These are phyloP conservation scores for Alouatta palliata DNA, from an alignment of 2,113 vertebrate species.

Conservation along the genomic window DNA sequence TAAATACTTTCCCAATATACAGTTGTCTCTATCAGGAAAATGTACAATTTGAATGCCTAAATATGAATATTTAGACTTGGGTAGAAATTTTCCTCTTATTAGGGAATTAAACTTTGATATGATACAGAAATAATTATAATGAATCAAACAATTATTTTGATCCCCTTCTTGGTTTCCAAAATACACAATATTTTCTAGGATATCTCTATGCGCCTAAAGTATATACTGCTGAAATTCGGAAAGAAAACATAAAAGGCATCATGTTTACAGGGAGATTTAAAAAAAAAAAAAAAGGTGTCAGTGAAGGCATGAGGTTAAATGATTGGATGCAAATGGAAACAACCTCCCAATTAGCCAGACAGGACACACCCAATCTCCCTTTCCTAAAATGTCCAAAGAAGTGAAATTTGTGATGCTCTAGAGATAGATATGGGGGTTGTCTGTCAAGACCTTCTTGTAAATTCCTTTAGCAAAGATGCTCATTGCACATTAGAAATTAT, in stretches of 20 bases:
- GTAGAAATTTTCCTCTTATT: background rate
- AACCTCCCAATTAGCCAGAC: background rate
- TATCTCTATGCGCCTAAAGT: background rate
- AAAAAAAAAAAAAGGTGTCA: background rate
- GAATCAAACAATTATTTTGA: background rate
- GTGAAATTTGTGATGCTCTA: background rate
- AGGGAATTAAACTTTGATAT: background rate
- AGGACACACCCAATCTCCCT: background rate
- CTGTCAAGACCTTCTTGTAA: background rate
- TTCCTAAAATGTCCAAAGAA: background rate
- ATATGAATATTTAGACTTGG: background rate
- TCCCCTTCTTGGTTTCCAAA: background rate
- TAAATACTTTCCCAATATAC: background rate
- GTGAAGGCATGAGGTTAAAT: background rate
- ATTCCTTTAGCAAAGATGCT: constrained; percentile 22
- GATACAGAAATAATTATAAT: constrained; percentile 1
- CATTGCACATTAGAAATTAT: background rate
- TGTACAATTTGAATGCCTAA: background rate
- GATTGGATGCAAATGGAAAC: background rate
- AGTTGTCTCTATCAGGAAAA: background rate
- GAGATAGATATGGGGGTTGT: background rate
- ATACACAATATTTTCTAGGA: constrained; percentile 20
- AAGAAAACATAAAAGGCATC: background rate
- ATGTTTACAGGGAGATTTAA: background rate
- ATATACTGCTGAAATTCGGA: background rate